Percentiles rank a stretch among this genome's conserved stretches.
Evolutionary conservation across 2,113 vertebrate species (phyloP).

Genomic region (Anguilla rostrata): DNA sequence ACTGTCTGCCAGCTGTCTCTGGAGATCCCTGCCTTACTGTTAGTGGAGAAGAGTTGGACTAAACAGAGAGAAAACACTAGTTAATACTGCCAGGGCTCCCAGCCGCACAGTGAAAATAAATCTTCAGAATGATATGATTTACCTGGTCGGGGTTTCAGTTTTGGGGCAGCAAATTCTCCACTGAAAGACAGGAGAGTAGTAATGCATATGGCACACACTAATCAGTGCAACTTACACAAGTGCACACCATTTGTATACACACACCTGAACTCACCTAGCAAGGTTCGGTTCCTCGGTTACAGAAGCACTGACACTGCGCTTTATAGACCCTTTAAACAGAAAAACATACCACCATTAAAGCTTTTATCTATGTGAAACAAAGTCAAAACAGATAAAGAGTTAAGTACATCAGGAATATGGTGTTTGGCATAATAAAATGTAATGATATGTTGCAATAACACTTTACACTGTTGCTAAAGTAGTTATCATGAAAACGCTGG

Average conservation of each 20-base stretch:
- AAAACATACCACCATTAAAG: slow-evolving; percentile 20
- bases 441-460: not conserved
- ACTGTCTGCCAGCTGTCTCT: not conserved
- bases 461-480: not conserved
- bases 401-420: not conserved
- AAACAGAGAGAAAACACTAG: not conserved
- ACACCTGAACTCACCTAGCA: slow-evolving; percentile 56
- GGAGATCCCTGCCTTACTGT: slow-evolving; percentile 33
- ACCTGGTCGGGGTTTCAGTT: slow-evolving; percentile 76
- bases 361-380: not conserved
- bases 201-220: not conserved
- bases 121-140: slow-evolving; percentile 58
- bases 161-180: slow-evolving; percentile 51
- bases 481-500: not conserved
- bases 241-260: not conserved
- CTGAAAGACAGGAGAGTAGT: slow-evolving; percentile 41
- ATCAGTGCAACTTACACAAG: not conserved
- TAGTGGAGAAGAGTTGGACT: slow-evolving; percentile 43
- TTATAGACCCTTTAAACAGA: slow-evolving; percentile 62
- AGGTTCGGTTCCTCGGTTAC: slow-evolving; percentile 58
- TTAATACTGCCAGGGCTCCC: slow-evolving; percentile 15
- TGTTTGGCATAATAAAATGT: not conserved
- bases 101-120: slow-evolving; percentile 52
- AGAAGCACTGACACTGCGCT: slow-evolving; percentile 61
- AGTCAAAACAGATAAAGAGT: not conserved